Conservation (phyloP, 2,797 vertebrate species). For the Manis pentadactyla region DNA sequence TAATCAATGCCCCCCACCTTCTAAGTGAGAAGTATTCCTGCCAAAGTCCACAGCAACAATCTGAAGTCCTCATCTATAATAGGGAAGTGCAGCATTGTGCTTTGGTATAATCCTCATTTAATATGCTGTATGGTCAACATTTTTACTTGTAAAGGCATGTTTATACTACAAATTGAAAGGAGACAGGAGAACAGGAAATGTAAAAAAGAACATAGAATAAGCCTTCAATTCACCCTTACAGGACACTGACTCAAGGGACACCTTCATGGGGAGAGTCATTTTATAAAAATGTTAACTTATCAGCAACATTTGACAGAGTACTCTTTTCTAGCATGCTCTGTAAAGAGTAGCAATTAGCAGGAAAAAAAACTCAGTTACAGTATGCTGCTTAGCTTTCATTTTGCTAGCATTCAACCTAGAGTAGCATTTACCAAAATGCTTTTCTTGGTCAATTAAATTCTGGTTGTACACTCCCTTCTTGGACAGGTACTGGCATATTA, state of each 20-base stretch:
- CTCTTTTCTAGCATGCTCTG: constrained; percentile 28
- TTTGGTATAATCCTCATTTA: constrained; percentile 77
- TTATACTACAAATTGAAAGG: constrained; percentile 81
- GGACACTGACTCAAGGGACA: constrained; percentile 43
- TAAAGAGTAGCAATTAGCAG: constrained; percentile 9
- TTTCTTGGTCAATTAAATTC: background rate
- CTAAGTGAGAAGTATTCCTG: constrained; percentile 77
- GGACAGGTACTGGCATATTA: background rate
- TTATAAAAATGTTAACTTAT: constrained; percentile 61
- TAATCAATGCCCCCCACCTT: constrained; percentile 77
- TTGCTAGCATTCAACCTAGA: constrained; percentile 39
- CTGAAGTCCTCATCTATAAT: constrained; percentile 75
- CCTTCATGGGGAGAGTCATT: constrained; percentile 26
- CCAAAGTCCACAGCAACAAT: constrained; percentile 77
- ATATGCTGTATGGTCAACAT: constrained; percentile 70
- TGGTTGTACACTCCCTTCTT: background rate
- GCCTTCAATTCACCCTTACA: constrained; percentile 66
- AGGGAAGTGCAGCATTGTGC: constrained; percentile 74
- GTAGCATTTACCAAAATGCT: constrained; percentile 40
- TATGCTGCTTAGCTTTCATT: constrained; percentile 24
- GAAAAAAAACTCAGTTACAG: background rate
- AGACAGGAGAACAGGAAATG: constrained; percentile 77
- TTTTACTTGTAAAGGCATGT: constrained; percentile 78
- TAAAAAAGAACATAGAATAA: constrained; percentile 73
- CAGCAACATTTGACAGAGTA: constrained; percentile 30